Conservation (phyloP, 2,797 vertebrate species). For the Rhynchotus rufescens region DNA sequence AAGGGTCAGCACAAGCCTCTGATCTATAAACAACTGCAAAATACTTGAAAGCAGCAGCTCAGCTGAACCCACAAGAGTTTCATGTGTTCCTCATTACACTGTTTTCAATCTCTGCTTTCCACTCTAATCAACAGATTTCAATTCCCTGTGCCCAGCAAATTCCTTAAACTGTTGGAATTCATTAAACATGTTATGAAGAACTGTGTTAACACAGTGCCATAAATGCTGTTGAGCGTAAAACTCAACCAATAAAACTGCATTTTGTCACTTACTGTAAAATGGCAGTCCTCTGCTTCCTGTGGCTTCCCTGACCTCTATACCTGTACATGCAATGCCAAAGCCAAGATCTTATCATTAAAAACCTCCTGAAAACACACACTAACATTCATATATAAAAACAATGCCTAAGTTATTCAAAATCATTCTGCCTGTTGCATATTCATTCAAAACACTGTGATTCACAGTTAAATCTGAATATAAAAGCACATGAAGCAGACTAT, state of each 20-base stretch:
- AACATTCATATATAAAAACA: not conserved
- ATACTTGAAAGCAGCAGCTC: not conserved
- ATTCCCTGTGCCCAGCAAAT: slow-evolving; percentile 23
- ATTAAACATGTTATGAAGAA: not conserved
- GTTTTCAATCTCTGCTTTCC: slow-evolving; percentile 16
- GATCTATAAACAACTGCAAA: slow-evolving; percentile 4
- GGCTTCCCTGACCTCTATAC: not conserved
- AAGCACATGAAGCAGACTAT: not conserved
- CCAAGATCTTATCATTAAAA: not conserved
- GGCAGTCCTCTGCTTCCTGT: not conserved
- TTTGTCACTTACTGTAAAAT: not conserved
- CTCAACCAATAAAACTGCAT: not conserved
- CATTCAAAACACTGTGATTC: not conserved
- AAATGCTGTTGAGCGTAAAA: not conserved
- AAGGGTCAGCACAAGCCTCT: not conserved
- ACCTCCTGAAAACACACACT: not conserved
- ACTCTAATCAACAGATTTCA: slow-evolving; percentile 19
- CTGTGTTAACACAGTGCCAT: not conserved
- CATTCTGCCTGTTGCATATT: not conserved
- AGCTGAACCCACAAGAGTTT: slow-evolving; percentile 42
- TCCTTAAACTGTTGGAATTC: slow-evolving; percentile 38
- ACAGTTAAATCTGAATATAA: not conserved
- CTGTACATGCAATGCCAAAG: not conserved
- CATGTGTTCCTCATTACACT: not conserved
- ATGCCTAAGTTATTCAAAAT: not conserved